Evolutionary conservation across 2,797 vertebrate genomes (phyloP), one percentile per base, ranked within the genome.

Genomic region (Vespertilio murinus): DNA sequence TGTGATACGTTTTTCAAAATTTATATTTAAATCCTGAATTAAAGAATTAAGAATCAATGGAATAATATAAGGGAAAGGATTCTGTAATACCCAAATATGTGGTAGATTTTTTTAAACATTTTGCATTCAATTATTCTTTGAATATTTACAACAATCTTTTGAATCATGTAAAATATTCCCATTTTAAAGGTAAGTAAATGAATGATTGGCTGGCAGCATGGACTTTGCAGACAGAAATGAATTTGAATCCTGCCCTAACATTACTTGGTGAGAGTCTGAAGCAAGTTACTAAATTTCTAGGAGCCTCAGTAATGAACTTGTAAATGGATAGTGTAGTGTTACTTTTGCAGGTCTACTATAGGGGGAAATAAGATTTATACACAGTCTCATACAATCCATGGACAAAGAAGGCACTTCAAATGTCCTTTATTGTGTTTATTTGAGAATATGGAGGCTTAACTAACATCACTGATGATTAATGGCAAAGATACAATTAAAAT

Each of bases 401-500:
- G 3, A 73, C 5, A n/a, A 30, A 59, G 52, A 82, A 91, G 14
- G 17, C 20, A 64, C 16, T 70, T 52, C 52, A 40, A 93, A 22
- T 35, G 11, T 8, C 52, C 14, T 78, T 59, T 75, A 35, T 33
- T 25, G 38, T 64, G 8, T 45, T 92, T 47, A 33, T 70, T 74
- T 89, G 45, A 85, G 33, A 81, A 28, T 54, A 67, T 35, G 33
- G 28, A 4, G 10, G 7, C 20, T 80, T 61, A 87, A 38, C 11
- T 22, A 47, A 54, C 12, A 18, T 71, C 49, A 52, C 18, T 33
- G 22, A 30, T 38, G 2, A 13, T 45, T 64, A 87, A 65, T 16
- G 52, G 12, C n/a, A 91, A 59, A 88, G 8, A 91, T 64, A 20
- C 91, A 93, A 87, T 84, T 87, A 78, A 95, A 95, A 94, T 49